Evolutionary conservation across 2,113 vertebrate genomes (phyloP).

Genomic region (Melanocharis versteri): DNA sequence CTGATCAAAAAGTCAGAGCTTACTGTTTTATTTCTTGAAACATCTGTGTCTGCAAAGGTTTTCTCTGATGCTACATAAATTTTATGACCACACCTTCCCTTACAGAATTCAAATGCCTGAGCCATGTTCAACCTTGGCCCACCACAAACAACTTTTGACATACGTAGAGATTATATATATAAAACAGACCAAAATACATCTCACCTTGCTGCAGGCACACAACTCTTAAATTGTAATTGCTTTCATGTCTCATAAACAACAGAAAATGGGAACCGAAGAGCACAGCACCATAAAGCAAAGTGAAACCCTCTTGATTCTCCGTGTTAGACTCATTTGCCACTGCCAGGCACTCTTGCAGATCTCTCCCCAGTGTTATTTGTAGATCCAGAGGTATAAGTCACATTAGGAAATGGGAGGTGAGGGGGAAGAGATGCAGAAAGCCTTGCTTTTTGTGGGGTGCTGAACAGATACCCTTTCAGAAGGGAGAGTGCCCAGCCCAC

Average conservation of each 20-base stretch:
- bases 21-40: not conserved
- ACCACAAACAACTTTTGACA: not conserved
- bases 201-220: not conserved
- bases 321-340: not conserved
- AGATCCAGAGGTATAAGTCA: not conserved
- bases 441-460: not conserved
- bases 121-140: not conserved
- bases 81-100: not conserved
- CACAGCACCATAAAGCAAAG: not conserved
- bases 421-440: not conserved
- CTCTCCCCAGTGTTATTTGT: not conserved
- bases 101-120: not conserved
- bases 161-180: not conserved
- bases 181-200: not conserved
- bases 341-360: not conserved
- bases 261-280: not conserved
- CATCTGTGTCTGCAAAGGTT: not conserved
- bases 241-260: not conserved
- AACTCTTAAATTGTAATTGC: not conserved
- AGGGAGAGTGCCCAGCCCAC: conserved; percentile 49
- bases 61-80: not conserved
- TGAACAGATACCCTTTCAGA: conserved; percentile 60
- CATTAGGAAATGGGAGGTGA: not conserved
- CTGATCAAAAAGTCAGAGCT: not conserved
- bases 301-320: not conserved